These are phyloP conservation scores for Ahaetulla prasina DNA, from an alignment of 2,113 vertebrate genomes.

Conservation along the genomic window DNA sequence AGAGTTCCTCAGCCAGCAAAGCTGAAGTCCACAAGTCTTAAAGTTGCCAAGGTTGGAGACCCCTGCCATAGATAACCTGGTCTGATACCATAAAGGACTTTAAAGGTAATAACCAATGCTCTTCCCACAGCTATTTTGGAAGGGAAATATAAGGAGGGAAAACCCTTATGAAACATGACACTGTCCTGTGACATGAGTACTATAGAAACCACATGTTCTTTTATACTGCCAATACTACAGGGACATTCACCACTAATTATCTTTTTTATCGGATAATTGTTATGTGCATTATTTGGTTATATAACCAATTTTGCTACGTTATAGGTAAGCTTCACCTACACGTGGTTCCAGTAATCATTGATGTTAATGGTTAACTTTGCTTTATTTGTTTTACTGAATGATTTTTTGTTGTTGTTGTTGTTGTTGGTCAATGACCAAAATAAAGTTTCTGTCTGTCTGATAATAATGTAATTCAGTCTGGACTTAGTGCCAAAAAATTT, in stretches of 20 bases:
- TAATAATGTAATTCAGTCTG: neutral
- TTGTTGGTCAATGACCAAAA: neutral
- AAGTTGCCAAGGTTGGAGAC: too few species aligned
- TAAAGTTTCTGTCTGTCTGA: neutral
- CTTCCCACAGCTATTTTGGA: neutral
- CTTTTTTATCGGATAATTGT: neutral
- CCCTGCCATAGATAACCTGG: too few species aligned
- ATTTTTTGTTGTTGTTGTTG: neutral
- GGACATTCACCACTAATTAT: neutral
- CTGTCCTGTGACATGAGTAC: neutral
- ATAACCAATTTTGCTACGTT: neutral
- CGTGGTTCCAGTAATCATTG: neutral
- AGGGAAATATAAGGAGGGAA: neutral
- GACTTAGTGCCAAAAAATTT: neutral
- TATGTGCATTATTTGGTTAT: neutral
- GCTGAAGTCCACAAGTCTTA: too few species aligned
- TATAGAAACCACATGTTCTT: neutral
- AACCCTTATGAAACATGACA: neutral
- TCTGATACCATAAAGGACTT: too few species aligned
- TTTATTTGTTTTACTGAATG: neutral
- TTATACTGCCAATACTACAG: neutral
- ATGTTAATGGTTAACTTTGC: neutral
- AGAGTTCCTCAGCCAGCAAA: too few species aligned
- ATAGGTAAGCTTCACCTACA: neutral
- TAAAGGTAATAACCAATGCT: neutral